These are phyloP conservation scores for Diadegma fenestrale DNA, from an alignment of 2,888 invertebrate species.

Conservation along the genomic window DNA sequence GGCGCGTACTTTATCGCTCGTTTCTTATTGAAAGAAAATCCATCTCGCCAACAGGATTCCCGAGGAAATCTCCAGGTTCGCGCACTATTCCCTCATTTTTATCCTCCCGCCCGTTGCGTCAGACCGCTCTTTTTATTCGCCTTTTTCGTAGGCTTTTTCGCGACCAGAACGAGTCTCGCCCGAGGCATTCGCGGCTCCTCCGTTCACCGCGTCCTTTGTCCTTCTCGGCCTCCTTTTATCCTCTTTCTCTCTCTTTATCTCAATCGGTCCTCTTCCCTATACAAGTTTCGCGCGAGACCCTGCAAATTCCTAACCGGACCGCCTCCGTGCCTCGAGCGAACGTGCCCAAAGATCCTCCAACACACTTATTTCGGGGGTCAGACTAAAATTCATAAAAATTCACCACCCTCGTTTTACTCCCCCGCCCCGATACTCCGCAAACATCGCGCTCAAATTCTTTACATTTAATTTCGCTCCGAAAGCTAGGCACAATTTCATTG, in stretches of 20 bases:
- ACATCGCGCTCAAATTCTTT: not conserved
- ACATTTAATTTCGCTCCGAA: not conserved
- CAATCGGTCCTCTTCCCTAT: constrained; percentile 22
- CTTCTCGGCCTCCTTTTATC: constrained; percentile 45
- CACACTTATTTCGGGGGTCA: constrained; percentile 34
- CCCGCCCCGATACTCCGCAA: too few relatives aligned
- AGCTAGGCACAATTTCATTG: too few relatives aligned
- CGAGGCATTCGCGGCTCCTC: constrained; percentile 3
- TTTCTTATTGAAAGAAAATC: constrained; percentile 13
- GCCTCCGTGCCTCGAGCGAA: constrained; percentile 59
- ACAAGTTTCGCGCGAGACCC: constrained; percentile 28
- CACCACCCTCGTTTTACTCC: not conserved
- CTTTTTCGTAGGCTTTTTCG: too few relatives aligned
- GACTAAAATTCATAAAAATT: constrained; percentile 23
- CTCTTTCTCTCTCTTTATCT: constrained; percentile 44
- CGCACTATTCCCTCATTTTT: not conserved
- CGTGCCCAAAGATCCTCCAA: constrained; percentile 47
- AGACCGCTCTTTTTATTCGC: not conserved
- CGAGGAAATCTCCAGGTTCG: constrained; percentile 10
- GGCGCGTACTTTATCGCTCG: constrained; percentile 27
- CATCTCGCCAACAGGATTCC: constrained; percentile 30
- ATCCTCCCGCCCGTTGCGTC: constrained; percentile 6
- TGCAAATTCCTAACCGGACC: constrained; percentile 51
- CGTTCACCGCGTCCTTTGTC: constrained; percentile 60
- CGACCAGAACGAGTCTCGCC: constrained; percentile 23